Base-by-base conservation (phyloP, 1,140 invertebrate species). In the Leucophenga varia region DNA sequence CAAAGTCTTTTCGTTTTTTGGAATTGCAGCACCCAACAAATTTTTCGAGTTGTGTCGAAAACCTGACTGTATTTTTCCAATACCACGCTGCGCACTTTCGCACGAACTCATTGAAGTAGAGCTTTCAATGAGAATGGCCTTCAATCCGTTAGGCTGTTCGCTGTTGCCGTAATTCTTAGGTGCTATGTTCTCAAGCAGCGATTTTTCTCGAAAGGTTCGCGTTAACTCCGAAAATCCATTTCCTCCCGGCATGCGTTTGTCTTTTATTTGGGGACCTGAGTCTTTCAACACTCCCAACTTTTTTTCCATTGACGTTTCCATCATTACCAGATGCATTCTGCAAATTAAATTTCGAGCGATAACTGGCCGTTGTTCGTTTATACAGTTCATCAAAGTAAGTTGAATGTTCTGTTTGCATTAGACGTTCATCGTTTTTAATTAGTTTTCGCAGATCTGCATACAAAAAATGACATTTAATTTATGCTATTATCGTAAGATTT, bases 351-450 rank as follows among this genome's bases (percentile, higher is more conserved):
- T 72, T 72, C 37, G 69, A 69, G 39, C 65, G 65, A 49, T 59
- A 72, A 51, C 69, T 72, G 52, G 64, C 52, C 14, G 69, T 72
- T 38, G 58, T 46, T 25, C 55, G 61, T 35, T 61, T 52, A 55
- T 68, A 49, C 40, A 72, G 51, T 32, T 39, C 48, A 39, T 45
- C 57, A 51, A 60, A 59, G 49, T 64, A 40, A 47, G 54, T 52
- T 13, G 55, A 50, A 49, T 55, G 55, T 45, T 57, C 6, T 39
- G 44, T 38, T 25, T 57, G 28, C 38, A 57, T 63, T 54, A 72
- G 35, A 37, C 50, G 54, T 40, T 72, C 69, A 51, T 72, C 69
- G 59, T 72, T 51, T 51, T 70, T 72, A 47, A 72, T 72, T 53
- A 72, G 58, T 34, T 70, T 70, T 36, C 69, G 61, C 39, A 72